Evolutionary conservation across 2,113 vertebrate species (phyloP), one percentile per base, ranked within the genome.

Genomic region (Platanista minor): DNA sequence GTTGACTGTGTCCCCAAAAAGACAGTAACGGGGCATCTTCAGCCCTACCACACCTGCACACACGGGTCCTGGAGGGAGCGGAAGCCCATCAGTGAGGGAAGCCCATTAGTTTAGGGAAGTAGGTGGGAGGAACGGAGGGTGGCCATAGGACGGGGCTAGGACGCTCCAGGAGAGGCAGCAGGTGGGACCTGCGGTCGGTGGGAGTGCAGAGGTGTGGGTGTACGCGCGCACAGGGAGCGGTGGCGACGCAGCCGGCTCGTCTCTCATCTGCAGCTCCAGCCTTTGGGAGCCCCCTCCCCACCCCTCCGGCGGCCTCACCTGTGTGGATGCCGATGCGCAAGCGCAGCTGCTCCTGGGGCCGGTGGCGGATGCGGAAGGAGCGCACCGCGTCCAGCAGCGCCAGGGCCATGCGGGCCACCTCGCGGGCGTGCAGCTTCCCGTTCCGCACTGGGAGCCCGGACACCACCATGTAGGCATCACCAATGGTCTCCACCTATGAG

Each of bases 381-480:
- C 98, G 99, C 25, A 99, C 99, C 0, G 99, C 99, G 0, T 99
- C 99, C 0, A 99, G 99, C 84, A 99, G 98, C 0, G 99, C 99
- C 52, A 99, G 98, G 0, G 99, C 99, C 99, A 99, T 99, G n/a
- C 99, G 99, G 61, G 99, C 99, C 0, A 99, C 98, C 97, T 99
- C 99, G 0, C 99, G 98, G 1, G 98, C 99, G 0, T 99, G 99
- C 27, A 99, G 98, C 36, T 98, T 99, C n/a, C 99, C 99, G 0
- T 99, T 99, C 67, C 99, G 98, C 59, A 99, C 99, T 0, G 99
- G 99, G 78, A 99, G 98, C 3, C 99, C 99, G 0, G 99, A 99
- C 84, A 99, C 99, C 97, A 99, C 99, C 99, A 99, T 99, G 98
- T 99, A 99, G 33, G 99, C 99, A 0, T 99, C 99, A 0, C 99